Conservation (phyloP, 2,797 vertebrate genomes). For the Phoeniculus purpureus region DNA sequence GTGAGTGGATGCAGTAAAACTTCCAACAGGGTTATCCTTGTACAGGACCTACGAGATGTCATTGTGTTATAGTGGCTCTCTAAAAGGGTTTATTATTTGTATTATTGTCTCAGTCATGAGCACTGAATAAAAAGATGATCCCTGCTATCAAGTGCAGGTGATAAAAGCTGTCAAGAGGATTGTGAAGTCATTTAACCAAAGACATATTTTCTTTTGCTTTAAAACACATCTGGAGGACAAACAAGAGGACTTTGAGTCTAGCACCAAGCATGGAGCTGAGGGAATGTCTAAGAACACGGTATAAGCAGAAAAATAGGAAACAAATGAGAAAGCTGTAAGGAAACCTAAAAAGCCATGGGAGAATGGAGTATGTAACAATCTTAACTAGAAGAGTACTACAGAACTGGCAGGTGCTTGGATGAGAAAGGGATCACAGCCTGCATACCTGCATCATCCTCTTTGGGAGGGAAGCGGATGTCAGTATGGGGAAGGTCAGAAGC, state of each 20-base stretch:
- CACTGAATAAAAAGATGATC: not conserved
- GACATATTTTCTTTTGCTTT: not conserved
- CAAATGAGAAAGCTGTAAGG: not conserved
- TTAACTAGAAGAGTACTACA: not conserved
- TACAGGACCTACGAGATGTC: not conserved
- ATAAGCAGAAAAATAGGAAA: not conserved
- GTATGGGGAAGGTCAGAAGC: slow-evolving; percentile 14
- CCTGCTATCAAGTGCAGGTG: not conserved
- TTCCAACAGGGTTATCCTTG: not conserved
- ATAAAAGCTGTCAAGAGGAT: not conserved
- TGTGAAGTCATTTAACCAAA: not conserved
- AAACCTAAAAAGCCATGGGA: not conserved
- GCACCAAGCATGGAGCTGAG: not conserved
- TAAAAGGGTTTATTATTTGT: not conserved
- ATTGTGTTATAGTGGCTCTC: not conserved
- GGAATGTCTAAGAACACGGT: not conserved
- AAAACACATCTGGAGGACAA: not conserved
- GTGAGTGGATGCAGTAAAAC: not conserved
- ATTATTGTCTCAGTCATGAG: not conserved
- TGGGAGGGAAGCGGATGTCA: not conserved
- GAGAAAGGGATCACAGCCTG: not conserved
- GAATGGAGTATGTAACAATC: not conserved
- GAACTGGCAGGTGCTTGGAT: not conserved
- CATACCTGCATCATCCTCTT: not conserved
- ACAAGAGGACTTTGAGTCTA: not conserved